phyloP scores from a whole-genome alignment of 2,113 vertebrate species.

The Alces alces region DNA sequence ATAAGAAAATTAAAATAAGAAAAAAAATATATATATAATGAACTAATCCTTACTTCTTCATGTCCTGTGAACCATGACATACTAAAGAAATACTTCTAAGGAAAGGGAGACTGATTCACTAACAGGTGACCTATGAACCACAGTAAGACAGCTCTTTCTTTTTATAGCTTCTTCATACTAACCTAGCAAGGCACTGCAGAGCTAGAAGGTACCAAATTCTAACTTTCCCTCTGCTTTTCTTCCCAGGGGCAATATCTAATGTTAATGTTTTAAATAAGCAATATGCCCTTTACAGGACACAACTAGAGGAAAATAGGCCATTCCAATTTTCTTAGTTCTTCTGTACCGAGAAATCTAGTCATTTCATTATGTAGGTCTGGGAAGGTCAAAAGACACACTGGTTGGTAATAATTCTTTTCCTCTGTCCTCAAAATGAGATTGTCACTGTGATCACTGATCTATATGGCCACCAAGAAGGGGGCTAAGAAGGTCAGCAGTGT shows the following conservation, averaged over 20 bases:
- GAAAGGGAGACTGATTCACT: conserved; percentile 42
- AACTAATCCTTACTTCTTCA: conserved; percentile 49
- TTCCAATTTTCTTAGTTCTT: conserved; percentile 24
- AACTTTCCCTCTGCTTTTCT: conserved; percentile 48
- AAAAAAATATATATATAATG: conserved; percentile 28
- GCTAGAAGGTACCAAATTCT: conserved; percentile 50
- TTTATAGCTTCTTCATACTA: conserved; percentile 52
- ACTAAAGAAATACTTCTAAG: conserved; percentile 50
- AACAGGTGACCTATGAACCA: conserved; percentile 39
- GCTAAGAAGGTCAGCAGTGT: not conserved
- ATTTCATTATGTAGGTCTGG: not conserved
- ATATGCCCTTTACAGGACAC: not conserved
- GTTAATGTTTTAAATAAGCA: conserved; percentile 56
- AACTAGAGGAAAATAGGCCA: not conserved
- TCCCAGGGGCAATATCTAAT: conserved; percentile 45
- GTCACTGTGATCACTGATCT: not conserved
- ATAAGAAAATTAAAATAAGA: conserved; percentile 52
- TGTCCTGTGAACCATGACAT: conserved; percentile 40
- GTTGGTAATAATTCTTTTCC: not conserved
- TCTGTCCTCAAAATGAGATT: not conserved
- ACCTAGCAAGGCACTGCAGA: conserved; percentile 36
- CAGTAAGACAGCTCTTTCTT: conserved; percentile 70
- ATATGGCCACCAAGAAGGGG: not conserved
- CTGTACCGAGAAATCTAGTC: not conserved
- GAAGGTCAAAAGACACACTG: conserved; percentile 31